Percentiles rank a stretch among this genome's conserved stretches.
These are phyloP conservation scores for Xenopus tropicalis DNA, from an alignment of 2,113 vertebrate genomes.

Conservation along the genomic window DNA sequence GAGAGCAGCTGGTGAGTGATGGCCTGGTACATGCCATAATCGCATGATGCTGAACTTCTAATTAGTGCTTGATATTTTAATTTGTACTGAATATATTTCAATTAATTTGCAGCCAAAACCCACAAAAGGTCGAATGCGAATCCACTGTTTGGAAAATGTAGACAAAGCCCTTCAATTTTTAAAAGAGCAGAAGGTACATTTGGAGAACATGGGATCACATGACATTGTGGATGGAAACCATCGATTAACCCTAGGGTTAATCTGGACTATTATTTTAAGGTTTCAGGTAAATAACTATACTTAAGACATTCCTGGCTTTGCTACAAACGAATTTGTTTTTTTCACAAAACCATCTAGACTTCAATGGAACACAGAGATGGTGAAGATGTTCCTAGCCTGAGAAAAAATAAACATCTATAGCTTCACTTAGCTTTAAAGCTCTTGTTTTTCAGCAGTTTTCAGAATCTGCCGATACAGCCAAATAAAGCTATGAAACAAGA, in stretches of 20 bases:
- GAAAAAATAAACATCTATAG: no score
- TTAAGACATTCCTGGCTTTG: no score
- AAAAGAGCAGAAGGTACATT: conserved; percentile 88
- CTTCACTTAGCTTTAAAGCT: no score
- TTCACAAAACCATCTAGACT: no score
- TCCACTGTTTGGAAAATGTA: conserved; percentile 92
- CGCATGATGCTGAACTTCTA: neutral
- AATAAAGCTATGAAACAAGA: no score
- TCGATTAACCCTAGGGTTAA: conserved; percentile 85
- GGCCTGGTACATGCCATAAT: neutral
- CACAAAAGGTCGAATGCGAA: conserved; percentile 90
- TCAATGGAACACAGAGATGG: no score
- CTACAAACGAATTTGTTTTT: conserved; percentile 8
- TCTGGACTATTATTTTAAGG: conserved; percentile 93
- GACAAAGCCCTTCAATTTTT: conserved; percentile 92
- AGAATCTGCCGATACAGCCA: no score
- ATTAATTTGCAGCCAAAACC: conserved; percentile 74
- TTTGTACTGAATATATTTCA: neutral
- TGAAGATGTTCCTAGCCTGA: no score
- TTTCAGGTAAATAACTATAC: conserved; percentile 76
- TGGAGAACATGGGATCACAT: conserved; percentile 93
- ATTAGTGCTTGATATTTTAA: neutral
- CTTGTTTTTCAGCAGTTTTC: no score
- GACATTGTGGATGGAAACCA: conserved; percentile 94
- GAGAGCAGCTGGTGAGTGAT: conserved; percentile 85